Evolutionary conservation across 2,113 vertebrate genomes (phyloP), one percentile per base, ranked within the genome.

Genomic region (Mesoclemmys tuberculata): DNA sequence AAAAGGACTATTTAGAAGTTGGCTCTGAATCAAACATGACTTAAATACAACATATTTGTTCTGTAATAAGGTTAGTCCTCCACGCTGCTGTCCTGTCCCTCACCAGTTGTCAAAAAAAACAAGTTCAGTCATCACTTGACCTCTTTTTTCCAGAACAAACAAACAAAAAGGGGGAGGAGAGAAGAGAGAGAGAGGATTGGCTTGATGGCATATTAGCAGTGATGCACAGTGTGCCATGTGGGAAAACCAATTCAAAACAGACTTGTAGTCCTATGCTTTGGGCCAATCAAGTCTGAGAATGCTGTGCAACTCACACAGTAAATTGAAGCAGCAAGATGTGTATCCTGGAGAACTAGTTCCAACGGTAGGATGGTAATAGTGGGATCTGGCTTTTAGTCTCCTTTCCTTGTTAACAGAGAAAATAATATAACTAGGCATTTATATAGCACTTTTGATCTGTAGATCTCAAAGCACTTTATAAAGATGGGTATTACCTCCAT

Each of bases 241-340:
- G 90, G 58, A 80, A 48, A 48, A 5, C 0, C 0, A 46, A 75
- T 7, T 2, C n/a, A 8, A 16, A 85, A 18, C 44, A 80, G 82
- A 52, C 3, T 0, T 7, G 8, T 0, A 26, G 22, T 1, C 26
- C 87, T 0, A n/a, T 78, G 90, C 91, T 80, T 0, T 2, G 68
- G 87, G 84, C 56, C 4, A 4, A 7, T 5, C 84, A 21, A 6
- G 52, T 5, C 86, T 44, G 8, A 0, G 0, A 84, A 14, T 2
- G 51, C 41, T 64, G 35, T 41, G 46, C 35, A 51, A 16, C 41
- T 75, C 10, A 46, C 26, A 1, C 22, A 31, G 78, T 10, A 48
- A 71, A 22, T 0, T 41, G 46, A 51, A 8, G 1, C 80, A 64
- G 77, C 8, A 64, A 41, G 84, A 49, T 27, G 58, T 4, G 58